phyloP scores from a whole-genome alignment of 2,797 vertebrate species.

The Esox masquinongy region DNA sequence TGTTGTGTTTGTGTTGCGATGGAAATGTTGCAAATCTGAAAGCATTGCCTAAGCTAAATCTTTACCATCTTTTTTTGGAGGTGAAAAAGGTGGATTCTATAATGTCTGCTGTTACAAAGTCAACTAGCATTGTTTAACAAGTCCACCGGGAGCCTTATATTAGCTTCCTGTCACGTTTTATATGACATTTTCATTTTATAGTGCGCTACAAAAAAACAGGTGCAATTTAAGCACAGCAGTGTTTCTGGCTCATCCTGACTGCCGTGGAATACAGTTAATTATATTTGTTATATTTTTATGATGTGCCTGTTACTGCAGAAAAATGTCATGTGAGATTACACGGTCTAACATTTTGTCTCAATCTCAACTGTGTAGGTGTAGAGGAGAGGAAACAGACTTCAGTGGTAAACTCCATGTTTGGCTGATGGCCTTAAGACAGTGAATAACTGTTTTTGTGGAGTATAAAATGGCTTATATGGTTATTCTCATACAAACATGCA shows the following conservation, averaged over 20 bases:
- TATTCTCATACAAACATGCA: slow-evolving; percentile 27
- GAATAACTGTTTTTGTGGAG: slow-evolving; percentile 71
- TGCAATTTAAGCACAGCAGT: slow-evolving; percentile 71
- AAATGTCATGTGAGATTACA: slow-evolving; percentile 64
- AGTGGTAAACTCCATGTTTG: slow-evolving; percentile 70
- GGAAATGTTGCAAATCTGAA: slow-evolving; percentile 48
- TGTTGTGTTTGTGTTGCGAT: slow-evolving; percentile 15
- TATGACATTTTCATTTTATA: slow-evolving; percentile 76
- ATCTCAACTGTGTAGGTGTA: slow-evolving; percentile 63
- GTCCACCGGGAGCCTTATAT: slow-evolving; percentile 73
- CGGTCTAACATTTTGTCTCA: slow-evolving; percentile 23
- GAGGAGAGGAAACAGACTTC: slow-evolving; percentile 67
- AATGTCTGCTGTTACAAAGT: slow-evolving; percentile 68
- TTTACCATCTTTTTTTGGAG: slow-evolving; percentile 39
- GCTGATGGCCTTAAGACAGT: slow-evolving; percentile 72
- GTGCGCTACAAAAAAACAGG: slow-evolving; percentile 69
- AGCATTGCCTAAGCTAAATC: slow-evolving; percentile 46
- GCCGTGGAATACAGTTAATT: slow-evolving; percentile 58
- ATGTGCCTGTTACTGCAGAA: slow-evolving; percentile 58
- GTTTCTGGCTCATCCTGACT: slow-evolving; percentile 65
- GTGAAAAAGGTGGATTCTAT: slow-evolving; percentile 52
- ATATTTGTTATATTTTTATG: slow-evolving; percentile 65
- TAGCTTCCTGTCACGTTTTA: slow-evolving; percentile 75
- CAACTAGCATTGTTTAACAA: slow-evolving; percentile 69
- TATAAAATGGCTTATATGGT: slow-evolving; percentile 54